A percentile compares a stretch with the other conserved stretches of the same genome.
phyloP scores from a whole-genome alignment of 2,797 vertebrate genomes.

The Lepilemur septentrionalis region DNA sequence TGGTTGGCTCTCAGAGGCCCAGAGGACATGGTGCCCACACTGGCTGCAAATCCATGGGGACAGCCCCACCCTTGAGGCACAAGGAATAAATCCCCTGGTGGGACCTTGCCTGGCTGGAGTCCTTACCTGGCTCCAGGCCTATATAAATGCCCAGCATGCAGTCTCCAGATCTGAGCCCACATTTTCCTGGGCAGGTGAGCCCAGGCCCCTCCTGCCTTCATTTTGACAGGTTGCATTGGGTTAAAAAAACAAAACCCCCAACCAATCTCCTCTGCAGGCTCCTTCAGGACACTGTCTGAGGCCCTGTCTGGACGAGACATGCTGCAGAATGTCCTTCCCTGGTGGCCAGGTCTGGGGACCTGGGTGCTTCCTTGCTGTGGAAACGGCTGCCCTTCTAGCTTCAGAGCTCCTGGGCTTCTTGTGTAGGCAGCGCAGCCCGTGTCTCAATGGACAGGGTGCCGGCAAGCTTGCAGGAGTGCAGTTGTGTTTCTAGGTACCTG shows the following conservation, averaged over 20 bases:
- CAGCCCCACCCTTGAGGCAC: neutral
- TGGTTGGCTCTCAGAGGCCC: neutral
- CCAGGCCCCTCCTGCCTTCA: neutral
- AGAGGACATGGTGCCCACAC: neutral
- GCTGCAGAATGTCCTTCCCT: accelerated
- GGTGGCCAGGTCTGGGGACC: neutral
- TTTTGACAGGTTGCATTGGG: neutral
- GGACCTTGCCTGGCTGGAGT: neutral
- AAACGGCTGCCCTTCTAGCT: neutral
- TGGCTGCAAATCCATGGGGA: neutral
- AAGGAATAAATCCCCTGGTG: neutral
- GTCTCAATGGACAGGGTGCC: accelerated
- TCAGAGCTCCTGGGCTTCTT: neutral
- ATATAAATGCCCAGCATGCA: neutral
- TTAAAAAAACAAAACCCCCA: neutral
- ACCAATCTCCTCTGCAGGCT: neutral
- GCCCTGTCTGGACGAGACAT: neutral
- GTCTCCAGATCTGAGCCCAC: neutral
- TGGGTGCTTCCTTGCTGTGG: neutral
- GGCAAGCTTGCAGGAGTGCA: accelerated
- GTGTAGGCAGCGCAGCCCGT: neutral
- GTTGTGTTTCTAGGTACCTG: neutral
- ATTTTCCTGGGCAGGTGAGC: neutral
- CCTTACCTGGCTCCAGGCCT: neutral
- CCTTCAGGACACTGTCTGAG: neutral